Percentiles rank a stretch among this genome's conserved stretches.
These are phyloP conservation scores for Calliphora vomitoria DNA, from an alignment of 2,888 invertebrate genomes.

Conservation along the genomic window DNA sequence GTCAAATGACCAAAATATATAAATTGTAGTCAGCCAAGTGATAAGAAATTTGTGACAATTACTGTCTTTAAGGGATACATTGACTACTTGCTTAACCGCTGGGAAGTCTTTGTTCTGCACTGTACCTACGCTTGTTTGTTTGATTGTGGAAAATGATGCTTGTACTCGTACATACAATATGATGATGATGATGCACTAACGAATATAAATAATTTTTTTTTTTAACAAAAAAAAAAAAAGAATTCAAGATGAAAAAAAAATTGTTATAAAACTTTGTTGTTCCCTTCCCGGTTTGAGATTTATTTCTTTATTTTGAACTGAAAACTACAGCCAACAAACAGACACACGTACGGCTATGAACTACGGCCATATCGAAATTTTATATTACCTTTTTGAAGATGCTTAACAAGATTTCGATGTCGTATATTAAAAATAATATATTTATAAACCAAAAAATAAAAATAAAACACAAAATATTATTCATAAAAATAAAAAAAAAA, in stretches of 20 bases:
- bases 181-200: constrained; percentile 71
- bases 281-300: constrained; percentile 70
- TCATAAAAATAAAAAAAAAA: constrained; percentile 64
- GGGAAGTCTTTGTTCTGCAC: background rate
- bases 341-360: constrained; percentile 31
- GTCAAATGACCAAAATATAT: too few relatives aligned
- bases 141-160: constrained; percentile 50
- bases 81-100: too few relatives aligned
- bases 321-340: constrained; percentile 28
- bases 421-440: constrained; percentile 70
- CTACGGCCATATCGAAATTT: constrained; percentile 58
- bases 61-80: too few relatives aligned
- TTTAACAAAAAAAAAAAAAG: constrained; percentile 19
- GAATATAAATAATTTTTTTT: constrained; percentile 70
- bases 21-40: too few relatives aligned
- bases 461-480: constrained; percentile 67
- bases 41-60: too few relatives aligned
- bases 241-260: constrained; percentile 34
- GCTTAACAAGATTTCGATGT: constrained; percentile 74
- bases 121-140: constrained; percentile 31
- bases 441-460: constrained; percentile 10
- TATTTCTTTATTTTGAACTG: constrained; percentile 72
- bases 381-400: constrained; percentile 70
- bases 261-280: constrained; percentile 61
- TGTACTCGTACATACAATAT: constrained; percentile 52